These are phyloP conservation scores for Meteorus colon DNA, from an alignment of 2,888 invertebrate genomes.

Conservation along the genomic window DNA sequence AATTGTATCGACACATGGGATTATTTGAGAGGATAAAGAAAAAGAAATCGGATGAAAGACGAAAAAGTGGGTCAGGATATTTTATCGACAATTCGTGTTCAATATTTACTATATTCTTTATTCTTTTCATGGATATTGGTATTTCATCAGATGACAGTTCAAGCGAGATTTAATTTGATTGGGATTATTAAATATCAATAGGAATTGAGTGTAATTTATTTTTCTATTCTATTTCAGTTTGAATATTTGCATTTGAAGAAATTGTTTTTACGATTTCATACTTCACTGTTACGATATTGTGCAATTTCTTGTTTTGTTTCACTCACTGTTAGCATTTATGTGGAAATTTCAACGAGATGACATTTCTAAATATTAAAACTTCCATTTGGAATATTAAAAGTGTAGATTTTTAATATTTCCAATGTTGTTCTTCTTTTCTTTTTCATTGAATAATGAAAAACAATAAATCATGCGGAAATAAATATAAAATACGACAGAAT, in stretches of 20 bases:
- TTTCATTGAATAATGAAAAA: no score
- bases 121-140: neutral
- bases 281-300: neutral
- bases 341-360: neutral
- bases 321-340: neutral
- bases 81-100: slow-evolving; percentile 10
- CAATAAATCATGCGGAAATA: neutral
- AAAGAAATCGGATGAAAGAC: slow-evolving; percentile 5
- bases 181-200: neutral
- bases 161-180: neutral
- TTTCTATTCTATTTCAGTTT: neutral
- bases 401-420: no score
- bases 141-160: neutral
- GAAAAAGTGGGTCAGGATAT: slow-evolving; percentile 12
- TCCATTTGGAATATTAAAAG: neutral
- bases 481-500: neutral
- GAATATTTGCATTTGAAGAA: neutral
- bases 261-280: neutral
- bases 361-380: slow-evolving; percentile 11
- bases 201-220: neutral
- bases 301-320: neutral
- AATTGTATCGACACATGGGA: neutral
- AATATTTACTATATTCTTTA: neutral
- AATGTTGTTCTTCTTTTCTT: no score
- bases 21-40: slow-evolving; percentile 13